These are phyloP conservation scores for Telmatherina bonti DNA, from an alignment of 2,797 vertebrate genomes.

Conservation along the genomic window DNA sequence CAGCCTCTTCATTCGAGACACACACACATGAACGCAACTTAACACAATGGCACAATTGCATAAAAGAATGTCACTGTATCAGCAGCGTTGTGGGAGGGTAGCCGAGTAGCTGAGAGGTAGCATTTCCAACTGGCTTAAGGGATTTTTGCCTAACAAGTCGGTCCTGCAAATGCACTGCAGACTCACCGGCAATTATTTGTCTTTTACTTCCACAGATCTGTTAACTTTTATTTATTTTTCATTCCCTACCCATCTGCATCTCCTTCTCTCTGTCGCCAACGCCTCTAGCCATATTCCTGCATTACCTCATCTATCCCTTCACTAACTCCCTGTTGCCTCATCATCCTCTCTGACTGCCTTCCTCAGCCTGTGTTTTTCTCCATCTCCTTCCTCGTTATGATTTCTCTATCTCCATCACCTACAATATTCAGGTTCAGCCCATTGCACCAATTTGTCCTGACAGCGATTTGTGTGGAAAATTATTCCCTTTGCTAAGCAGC, in stretches of 20 bases:
- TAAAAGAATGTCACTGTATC: conserved; percentile 24
- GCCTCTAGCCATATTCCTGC: conserved; percentile 1
- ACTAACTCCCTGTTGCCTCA: conserved; percentile 11
- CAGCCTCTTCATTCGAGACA: conserved; percentile 61
- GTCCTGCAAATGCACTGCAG: conserved; percentile 25
- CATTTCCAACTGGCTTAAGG: conserved; percentile 25
- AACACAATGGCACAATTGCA: conserved; percentile 9
- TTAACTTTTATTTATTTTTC: conserved; percentile 3
- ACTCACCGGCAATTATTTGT: conserved; percentile 23
- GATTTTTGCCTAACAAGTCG: conserved; percentile 27
- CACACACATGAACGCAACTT: conserved; percentile 9
- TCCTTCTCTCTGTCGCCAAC: neutral
- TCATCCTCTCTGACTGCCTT: conserved; percentile 31
- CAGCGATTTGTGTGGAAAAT: conserved; percentile 64
- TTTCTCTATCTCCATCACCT: conserved; percentile 51
- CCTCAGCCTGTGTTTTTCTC: conserved; percentile 22
- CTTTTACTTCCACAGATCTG: conserved; percentile 16
- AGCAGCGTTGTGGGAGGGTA: conserved; percentile 19
- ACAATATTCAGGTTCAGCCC: conserved; percentile 55
- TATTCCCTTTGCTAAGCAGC: conserved; percentile 49
- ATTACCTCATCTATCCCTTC: conserved; percentile 7
- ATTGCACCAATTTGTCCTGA: conserved; percentile 64
- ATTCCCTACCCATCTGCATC: conserved; percentile 4
- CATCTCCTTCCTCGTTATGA: conserved; percentile 59
- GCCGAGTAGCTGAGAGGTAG: conserved; percentile 12